Evolutionary conservation across 1,140 invertebrate species (phyloP).

Genomic region (Acyrthosiphon pisum): DNA sequence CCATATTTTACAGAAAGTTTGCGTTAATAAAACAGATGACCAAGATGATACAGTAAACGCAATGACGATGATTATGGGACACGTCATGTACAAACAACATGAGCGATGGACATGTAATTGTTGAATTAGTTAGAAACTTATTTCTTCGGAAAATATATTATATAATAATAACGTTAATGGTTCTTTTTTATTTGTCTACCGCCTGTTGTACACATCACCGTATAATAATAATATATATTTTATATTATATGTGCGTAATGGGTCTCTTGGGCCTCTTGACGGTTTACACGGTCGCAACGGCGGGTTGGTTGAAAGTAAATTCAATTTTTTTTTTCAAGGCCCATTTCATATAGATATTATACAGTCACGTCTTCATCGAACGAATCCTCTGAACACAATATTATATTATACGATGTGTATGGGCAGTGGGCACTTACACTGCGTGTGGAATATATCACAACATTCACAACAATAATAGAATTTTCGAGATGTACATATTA

Average conservation of each 20-base stretch:
- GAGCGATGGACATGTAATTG: background rate
- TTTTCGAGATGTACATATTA: background rate
- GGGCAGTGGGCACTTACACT: background rate
- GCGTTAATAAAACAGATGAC: constrained; percentile 10
- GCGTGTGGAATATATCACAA: background rate
- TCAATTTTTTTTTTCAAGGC: background rate
- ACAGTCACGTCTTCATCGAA: background rate
- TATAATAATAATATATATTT: background rate
- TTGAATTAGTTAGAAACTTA: constrained; percentile 21
- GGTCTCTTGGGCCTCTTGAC: background rate
- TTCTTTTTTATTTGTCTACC: background rate
- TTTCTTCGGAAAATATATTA: constrained; percentile 9
- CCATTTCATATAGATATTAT: background rate
- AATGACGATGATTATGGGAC: background rate
- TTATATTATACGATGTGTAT: background rate
- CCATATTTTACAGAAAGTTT: background rate
- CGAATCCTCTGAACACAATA: background rate
- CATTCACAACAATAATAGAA: background rate
- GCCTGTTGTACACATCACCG: background rate
- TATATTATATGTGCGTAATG: background rate
- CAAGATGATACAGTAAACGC: background rate
- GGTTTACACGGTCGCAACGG: background rate
- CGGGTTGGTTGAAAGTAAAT: no score
- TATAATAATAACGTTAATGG: constrained; percentile 24
- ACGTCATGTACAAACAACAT: constrained; percentile 36